phyloP scores from a whole-genome alignment of 1,140 invertebrate species.

The Drosophila elegans region DNA sequence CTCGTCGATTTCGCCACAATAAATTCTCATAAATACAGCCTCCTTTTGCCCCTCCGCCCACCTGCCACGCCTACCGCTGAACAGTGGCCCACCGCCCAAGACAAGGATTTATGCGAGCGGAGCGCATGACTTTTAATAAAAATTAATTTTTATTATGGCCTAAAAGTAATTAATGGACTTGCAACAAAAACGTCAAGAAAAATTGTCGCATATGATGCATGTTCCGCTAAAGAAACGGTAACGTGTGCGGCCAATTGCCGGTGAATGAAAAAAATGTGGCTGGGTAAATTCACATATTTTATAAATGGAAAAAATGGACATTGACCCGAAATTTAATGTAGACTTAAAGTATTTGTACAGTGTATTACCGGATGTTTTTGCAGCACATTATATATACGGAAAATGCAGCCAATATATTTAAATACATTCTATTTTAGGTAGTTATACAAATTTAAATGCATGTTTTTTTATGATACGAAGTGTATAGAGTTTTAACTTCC shows the following conservation, averaged over 20 bases:
- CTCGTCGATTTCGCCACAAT: conserved; percentile 76
- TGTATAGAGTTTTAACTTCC: too few relatives aligned
- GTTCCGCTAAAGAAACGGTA: conserved; percentile 36
- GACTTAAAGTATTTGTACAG: not conserved
- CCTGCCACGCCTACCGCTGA: conserved; percentile 42
- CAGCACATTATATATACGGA: too few relatives aligned
- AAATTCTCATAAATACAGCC: conserved; percentile 77
- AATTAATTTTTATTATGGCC: conserved; percentile 80
- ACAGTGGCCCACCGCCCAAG: conserved; percentile 47
- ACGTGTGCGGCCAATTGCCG: conserved; percentile 28
- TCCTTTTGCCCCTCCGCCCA: not conserved
- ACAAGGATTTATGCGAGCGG: conserved; percentile 73
- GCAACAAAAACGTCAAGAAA: conserved; percentile 39
- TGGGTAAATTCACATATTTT: conserved; percentile 25
- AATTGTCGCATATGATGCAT: conserved; percentile 73
- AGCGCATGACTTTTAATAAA: conserved; percentile 78
- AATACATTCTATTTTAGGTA: too few relatives aligned
- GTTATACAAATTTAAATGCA: too few relatives aligned
- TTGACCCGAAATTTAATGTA: not conserved
- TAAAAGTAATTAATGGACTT: conserved; percentile 81
- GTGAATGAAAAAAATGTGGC: not conserved
- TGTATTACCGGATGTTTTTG: too few relatives aligned
- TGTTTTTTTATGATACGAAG: too few relatives aligned
- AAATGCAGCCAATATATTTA: too few relatives aligned
- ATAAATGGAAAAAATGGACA: not conserved